Percentiles rank a stretch among this genome's conserved stretches.
Conservation (phyloP, 2,888 invertebrate species). For the Drosophila paucipuncta region DNA sequence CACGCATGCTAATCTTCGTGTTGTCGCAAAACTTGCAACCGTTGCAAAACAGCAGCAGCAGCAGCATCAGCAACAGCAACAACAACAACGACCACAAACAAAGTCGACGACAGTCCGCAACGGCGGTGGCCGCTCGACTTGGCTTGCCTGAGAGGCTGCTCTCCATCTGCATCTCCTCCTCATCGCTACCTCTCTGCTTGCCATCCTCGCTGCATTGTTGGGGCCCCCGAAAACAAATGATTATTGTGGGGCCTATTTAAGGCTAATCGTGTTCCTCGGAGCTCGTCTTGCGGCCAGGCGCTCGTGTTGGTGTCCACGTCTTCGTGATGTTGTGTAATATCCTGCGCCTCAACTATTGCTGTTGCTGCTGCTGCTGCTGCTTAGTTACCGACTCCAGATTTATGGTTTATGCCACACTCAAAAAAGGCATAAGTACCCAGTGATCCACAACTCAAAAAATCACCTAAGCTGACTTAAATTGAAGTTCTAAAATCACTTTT, state of each 20-base stretch:
- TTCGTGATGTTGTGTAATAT: conserved; percentile 65
- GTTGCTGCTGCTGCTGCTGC: background rate
- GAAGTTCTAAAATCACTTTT: background rate
- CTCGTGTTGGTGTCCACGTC: conserved; percentile 31
- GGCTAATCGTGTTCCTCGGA: conserved; percentile 71
- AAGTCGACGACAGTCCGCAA: conserved; percentile 45
- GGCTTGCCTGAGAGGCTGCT: conserved; percentile 36
- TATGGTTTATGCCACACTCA: conserved; percentile 41
- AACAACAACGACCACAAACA: conserved; percentile 44
- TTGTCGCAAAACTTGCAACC: conserved; percentile 78
- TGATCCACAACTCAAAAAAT: background rate
- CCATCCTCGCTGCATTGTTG: conserved; percentile 58
- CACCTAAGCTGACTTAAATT: background rate
- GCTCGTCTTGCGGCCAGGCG: conserved; percentile 13
- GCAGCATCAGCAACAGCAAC: conserved; percentile 28
- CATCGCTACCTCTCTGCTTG: background rate
- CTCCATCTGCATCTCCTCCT: background rate
- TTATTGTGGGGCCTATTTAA: conserved; percentile 74
- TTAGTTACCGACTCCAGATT: conserved; percentile 3
- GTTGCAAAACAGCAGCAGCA: conserved; percentile 55
- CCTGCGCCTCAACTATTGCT: conserved; percentile 6
- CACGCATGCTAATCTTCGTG: conserved; percentile 83
- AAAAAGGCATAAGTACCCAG: background rate
- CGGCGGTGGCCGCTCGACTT: conserved; percentile 67
- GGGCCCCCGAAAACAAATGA: conserved; percentile 69